Base-by-base conservation (phyloP, 2,113 vertebrate species). In the Callaeas wilsoni region DNA sequence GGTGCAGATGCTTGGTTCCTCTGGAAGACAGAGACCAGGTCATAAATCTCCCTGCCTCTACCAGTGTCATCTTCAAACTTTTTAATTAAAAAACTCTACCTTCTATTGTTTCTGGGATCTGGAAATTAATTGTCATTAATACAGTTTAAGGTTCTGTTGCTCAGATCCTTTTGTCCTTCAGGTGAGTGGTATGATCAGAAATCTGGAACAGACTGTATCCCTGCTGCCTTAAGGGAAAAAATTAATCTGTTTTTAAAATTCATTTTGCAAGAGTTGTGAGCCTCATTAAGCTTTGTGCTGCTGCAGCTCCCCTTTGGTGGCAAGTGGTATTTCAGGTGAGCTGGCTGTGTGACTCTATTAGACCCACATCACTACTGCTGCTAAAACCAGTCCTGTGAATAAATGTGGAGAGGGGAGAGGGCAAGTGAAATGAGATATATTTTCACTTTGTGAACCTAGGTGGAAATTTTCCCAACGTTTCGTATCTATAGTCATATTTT, bases 141-240 rank as follows among this genome's bases (percentile, higher is more conserved):
- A 39, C 12, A 63, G 52, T 79, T 90, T 56, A 92, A 91, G 33
- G 69, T 53, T 53, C 73, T 44, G 14, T 74, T 90, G 42, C 55
- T 76, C 57, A 65, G 41, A 68, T 69, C 26, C 9, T 81, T 94
- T 84, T 85, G 74, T 92, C 83, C 64, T 85, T 91, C 86, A 91
- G 84, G 41, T 94, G 71, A 32, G 39, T 33, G 22, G 25, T 67
- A 57, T 47, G 69, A 83, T 77, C 60, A 74, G 65, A 93, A 89
- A 89, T 82, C 68, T 79, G 84, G 81, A 93, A 86, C 56, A 94
- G 73, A 63, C 32, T 1, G 1, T 56, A 55, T 16, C 32, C 56
- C 46, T 42, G n/a, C 55, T 79, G 47, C 53, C 69, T 75, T 82
- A 77, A 73, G 65, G 69, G 69, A 25, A 56, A 76, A 39, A 67